Base-by-base conservation (phyloP, 2,113 vertebrate genomes). In the Marmota flaviventris region DNA sequence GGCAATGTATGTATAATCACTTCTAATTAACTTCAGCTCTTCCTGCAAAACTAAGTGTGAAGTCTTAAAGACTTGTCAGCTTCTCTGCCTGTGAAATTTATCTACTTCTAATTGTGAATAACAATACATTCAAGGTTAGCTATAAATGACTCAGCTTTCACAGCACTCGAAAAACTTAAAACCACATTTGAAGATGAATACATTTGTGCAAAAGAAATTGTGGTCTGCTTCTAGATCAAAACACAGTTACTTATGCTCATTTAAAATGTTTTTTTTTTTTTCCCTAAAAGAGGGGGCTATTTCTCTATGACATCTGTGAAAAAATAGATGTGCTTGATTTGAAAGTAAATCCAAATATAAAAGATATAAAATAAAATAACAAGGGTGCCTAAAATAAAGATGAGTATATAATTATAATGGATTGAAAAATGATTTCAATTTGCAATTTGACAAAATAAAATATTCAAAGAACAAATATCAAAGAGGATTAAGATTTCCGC, bases 11-110 rank as follows among this genome's bases (percentile, higher is more conserved):
- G 63, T 97, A 88, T 98, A 97, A 97, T 98, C 96, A 51, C 90
- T 96, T 98, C 96, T 98, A 98, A 98, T 98, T 97, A 98, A 98
- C 96, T 97, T 96, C 96, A 93, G 95, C 88, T 97, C 96, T 98
- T 96, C 95, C 95, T 97, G 96, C 56, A 96, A 91, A 97, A 97
- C 96, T 95, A 94, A 96, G 98, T 98, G 97, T 97, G 98, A 98
- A 98, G 97, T 79, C 98, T 97, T 98, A 97, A 98, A 97, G 97
- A 98, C 95, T 96, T 97, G 96, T 98, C 96, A 98, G 97, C 93
- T 98, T 98, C 96, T 97, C 92, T 92, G 96, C 92, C 85, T 98
- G 97, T 94, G 97, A 97, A 98, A 97, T 97, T 96, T 97, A 98
- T 97, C 97, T 98, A 79, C 93, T 97, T 98, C 95, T 97, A 97